These are phyloP conservation scores for Pammene aurita DNA, from an alignment of 2,888 invertebrate species.

Conservation along the genomic window DNA sequence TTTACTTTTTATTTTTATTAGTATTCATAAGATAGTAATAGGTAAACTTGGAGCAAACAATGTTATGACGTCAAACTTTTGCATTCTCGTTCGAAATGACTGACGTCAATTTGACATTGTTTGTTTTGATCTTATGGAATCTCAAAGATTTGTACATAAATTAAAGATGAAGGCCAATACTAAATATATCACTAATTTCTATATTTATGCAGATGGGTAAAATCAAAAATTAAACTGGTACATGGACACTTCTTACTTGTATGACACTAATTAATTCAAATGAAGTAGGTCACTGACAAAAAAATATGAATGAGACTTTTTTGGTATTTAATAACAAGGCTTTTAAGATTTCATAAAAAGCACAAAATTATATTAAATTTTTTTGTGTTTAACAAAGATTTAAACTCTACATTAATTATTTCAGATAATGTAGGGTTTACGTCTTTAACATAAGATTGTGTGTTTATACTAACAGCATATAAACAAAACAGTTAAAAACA, in stretches of 20 bases:
- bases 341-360: conserved; percentile 47
- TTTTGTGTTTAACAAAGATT: conserved; percentile 42
- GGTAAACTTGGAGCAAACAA: conserved; percentile 21
- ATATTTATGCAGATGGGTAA: too few species aligned
- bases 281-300: too few species aligned
- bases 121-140: conserved; percentile 44
- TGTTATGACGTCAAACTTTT: conserved; percentile 2
- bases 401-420: conserved; percentile 38
- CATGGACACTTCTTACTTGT: too few species aligned
- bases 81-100: background rate
- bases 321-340: too few species aligned
- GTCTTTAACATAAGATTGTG: conserved; percentile 61
- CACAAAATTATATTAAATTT: conserved; percentile 48
- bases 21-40: conserved; percentile 62
- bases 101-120: conserved; percentile 41
- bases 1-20: conserved; percentile 61
- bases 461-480: conserved; percentile 68
- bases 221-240: too few species aligned
- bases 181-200: too few species aligned
- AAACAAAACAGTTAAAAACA: conserved; percentile 33
- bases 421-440: conserved; percentile 48
- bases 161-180: background rate
- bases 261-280: too few species aligned
- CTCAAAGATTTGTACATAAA: conserved; percentile 42
- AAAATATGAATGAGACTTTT: too few species aligned